Evolutionary conservation across 92 coral and sea anemone species (phyloP).

Genomic region (Diadumene lineata): DNA sequence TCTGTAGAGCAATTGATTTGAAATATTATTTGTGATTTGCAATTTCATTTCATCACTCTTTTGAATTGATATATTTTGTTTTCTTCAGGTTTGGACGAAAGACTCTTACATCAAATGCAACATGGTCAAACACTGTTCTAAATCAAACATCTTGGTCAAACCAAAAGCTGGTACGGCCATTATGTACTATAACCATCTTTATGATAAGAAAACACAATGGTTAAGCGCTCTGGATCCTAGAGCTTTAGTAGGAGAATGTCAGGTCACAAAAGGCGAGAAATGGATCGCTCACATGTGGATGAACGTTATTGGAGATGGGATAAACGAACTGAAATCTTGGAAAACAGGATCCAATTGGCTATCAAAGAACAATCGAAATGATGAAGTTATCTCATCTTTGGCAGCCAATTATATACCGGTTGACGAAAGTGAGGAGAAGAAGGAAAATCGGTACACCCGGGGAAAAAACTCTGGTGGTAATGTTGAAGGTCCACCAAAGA

Average conservation of each 20-base stretch:
- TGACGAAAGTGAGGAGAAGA: conserved; percentile 51
- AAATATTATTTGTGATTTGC: too few relatives aligned
- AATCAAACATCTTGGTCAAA: conserved; percentile 70
- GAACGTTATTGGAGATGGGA: conserved; percentile 82
- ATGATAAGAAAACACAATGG: conserved; percentile 70
- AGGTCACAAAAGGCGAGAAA: conserved; percentile 75
- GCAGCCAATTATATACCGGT: conserved; percentile 35
- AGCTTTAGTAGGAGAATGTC: conserved; percentile 89
- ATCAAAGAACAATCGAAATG: conserved; percentile 54
- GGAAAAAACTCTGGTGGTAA: conserved; percentile 23
- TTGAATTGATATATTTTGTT: too few relatives aligned
- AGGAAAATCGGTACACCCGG: conserved; percentile 54
- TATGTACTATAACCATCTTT: conserved; percentile 85
- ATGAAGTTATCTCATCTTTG: conserved; percentile 57
- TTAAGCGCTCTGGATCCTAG: conserved; percentile 78
- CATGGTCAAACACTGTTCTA: conserved; percentile 75
- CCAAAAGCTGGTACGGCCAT: conserved; percentile 88
- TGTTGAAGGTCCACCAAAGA: conserved; percentile 36
- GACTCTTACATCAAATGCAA: conserved; percentile 79
- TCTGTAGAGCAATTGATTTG: too few relatives aligned
- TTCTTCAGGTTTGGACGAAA: conserved; percentile 72
- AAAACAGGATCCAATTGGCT: conserved; percentile 84
- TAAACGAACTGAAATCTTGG: conserved; percentile 78
- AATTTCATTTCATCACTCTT: too few relatives aligned
- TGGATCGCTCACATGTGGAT: conserved; percentile 97